These are phyloP conservation scores for Excalfactoria chinensis DNA, from an alignment of 2,113 vertebrate species.

Conservation along the genomic window DNA sequence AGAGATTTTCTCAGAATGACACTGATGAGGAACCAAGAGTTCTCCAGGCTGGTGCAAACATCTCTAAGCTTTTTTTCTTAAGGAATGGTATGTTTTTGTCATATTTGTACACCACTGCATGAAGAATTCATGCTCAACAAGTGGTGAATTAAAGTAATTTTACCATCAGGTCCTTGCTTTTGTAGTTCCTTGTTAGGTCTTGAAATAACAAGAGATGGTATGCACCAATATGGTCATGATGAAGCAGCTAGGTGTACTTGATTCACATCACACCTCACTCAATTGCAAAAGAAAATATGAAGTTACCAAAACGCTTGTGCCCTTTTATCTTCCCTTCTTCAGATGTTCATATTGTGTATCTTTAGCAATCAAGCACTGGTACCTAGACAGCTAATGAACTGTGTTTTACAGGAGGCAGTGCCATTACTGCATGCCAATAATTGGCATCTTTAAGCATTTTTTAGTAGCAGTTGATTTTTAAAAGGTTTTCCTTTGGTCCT, in stretches of 20 bases:
- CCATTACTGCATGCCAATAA: not conserved
- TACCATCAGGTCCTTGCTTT: not conserved
- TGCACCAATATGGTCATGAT: fast-evolving
- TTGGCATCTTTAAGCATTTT: not conserved
- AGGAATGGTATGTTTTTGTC: not conserved
- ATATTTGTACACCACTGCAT: not conserved
- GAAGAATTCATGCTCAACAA: not conserved
- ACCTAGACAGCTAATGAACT: not conserved
- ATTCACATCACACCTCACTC: not conserved
- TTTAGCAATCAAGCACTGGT: not conserved
- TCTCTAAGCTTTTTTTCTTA: not conserved
- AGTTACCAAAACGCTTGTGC: not conserved
- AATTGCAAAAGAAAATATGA: not conserved
- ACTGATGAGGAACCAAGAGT: not conserved
- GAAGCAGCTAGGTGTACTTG: not conserved
- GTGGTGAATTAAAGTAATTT: not conserved
- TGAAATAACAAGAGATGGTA: constrained; percentile 13
- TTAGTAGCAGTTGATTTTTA: not conserved
- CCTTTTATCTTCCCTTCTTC: not conserved
- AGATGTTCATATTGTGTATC: not conserved
- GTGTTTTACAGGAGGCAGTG: not conserved
- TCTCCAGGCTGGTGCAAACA: not conserved
- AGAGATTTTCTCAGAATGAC: not conserved
- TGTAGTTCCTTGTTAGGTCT: not conserved
- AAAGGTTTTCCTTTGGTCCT: not conserved